Evolutionary conservation across 2,113 vertebrate species (phyloP), one percentile per base, ranked within the genome.

Genomic region (Grammomys dolichurus): DNA sequence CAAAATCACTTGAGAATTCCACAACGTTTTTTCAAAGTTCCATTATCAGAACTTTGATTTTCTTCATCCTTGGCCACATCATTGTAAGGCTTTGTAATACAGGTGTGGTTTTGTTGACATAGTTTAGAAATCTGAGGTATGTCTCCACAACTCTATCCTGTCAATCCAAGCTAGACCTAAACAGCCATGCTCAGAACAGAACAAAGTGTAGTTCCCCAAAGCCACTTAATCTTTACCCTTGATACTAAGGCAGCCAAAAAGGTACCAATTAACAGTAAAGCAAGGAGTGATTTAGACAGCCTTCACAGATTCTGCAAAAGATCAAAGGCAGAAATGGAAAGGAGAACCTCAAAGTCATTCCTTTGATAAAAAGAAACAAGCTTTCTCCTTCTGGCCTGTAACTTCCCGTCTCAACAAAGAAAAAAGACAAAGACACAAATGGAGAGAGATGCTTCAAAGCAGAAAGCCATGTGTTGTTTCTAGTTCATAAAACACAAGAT

Each of bases 191-290:
- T 87, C 75, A 93, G 31, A 33, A 70, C 33, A 93, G 69, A 26
- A 80, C 56, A 54, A 87, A 95, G 43, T 48, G 17, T 6, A 75
- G 67, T 77, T 31, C 28, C 75, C 78, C 63, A 91, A 24, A 92
- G 87, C 36, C 91, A 96, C 46, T 95, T 94, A 77, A 95, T 89
- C 91, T 93, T 91, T 94, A 78, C 24, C 70, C n/a, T 97, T 77
- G 43, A 70, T 85, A 65, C 46, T 85, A 81, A 92, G 69, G 40
- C 22, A 31, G 63, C 22, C 87, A 69, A 65, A 22, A 84, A 93
- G 90, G 78, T 63, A 90, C 60, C 90, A 96, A 90, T 90, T 96
- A 95, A 67, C 69, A 3, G 69, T 4, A 19, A 26, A 87, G n/a
- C 70, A 13, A 26, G 65, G 76, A 87, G n/a, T 65, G 40, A 87